Base-by-base conservation (phyloP, 2,797 vertebrate genomes). In the Coregonus suidteri region DNA sequence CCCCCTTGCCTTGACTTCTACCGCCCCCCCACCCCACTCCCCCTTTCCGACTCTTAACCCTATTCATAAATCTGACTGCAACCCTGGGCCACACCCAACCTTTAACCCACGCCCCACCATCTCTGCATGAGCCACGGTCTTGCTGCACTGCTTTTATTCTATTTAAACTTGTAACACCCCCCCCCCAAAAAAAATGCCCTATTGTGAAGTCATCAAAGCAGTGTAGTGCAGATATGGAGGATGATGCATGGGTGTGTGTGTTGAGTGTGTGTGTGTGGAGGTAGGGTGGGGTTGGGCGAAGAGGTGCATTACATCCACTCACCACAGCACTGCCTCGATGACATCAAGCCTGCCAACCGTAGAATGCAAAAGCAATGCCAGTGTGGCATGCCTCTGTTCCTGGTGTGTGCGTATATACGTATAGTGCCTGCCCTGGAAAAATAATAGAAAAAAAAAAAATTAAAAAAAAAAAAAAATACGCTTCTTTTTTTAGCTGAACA, bases 281-380 rank as follows among this genome's bases (percentile, higher is more conserved):
- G 75, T 90, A 86, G 86, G 85, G 75, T 84, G 81, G 84, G 90
- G 59, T 5, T 47, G 41, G 41, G 41, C 41, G 41, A 4, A 20
- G 59, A 11, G 59, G n/a, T 62, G 59, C 59, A 20, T 4, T 54
- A 64, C 30, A 82, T 30, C 78, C 53, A 78, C 86, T 88, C 80
- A 82, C 85, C 35, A 47, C 41, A 47, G 9, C 64, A 76, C 94
- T 91, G 95, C 94, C 95, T 93, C 91, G 86, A 92, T 93, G 94
- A 94, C 93, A 92, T 92, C 88, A 90, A 88, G 94, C 95, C 93
- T 93, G 95, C 94, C 93, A 96, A 93, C 93, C 93, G 95, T 95
- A 95, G 94, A 94, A 96, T 96, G 96, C 96, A 97, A 96, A 94
- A 94, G 90, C 92, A 94, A 95, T 96, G 96, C 96, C 95, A 96